Conservation (phyloP, 2,888 invertebrate genomes). For the Ischnus inquisitorius region DNA sequence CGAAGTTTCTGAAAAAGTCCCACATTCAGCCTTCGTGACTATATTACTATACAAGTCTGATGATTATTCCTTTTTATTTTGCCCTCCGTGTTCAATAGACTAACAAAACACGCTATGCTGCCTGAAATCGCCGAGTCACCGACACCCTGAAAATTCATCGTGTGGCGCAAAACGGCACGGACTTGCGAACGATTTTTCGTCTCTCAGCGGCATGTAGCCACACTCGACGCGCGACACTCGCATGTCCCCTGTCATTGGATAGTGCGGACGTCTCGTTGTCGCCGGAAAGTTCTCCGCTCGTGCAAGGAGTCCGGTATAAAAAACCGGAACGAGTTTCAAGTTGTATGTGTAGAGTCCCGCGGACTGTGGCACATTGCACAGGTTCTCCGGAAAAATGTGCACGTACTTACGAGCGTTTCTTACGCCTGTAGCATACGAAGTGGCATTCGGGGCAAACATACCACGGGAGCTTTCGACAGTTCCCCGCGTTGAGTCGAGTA, state of each 20-base stretch:
- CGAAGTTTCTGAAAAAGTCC: too few relatives aligned
- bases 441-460: slow-evolving; percentile 79
- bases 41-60: too few relatives aligned
- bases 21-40: too few relatives aligned
- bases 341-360: slow-evolving; percentile 1
- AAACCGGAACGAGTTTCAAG: slow-evolving; percentile 5
- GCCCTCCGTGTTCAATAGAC: too few relatives aligned
- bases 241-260: neutral
- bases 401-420: slow-evolving; percentile 76
- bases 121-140: too few relatives aligned
- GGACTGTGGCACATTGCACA: slow-evolving; percentile 23
- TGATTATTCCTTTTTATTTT: too few relatives aligned
- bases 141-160: too few relatives aligned
- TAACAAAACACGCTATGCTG: too few relatives aligned
- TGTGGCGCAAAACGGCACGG: too few relatives aligned
- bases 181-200: neutral
- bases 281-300: neutral
- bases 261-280: slow-evolving; percentile 2
- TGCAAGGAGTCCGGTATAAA: neutral
- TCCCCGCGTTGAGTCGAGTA: slow-evolving; percentile 9
- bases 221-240: neutral
- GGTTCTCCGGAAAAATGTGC: slow-evolving; percentile 65
- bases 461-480: slow-evolving; percentile 76
- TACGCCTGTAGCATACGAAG: slow-evolving; percentile 79
- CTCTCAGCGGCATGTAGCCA: neutral